Percentiles rank a stretch among this genome's conserved stretches.
Conservation (phyloP, 2,888 invertebrate genomes). For the Gnatocerus cornutus region DNA sequence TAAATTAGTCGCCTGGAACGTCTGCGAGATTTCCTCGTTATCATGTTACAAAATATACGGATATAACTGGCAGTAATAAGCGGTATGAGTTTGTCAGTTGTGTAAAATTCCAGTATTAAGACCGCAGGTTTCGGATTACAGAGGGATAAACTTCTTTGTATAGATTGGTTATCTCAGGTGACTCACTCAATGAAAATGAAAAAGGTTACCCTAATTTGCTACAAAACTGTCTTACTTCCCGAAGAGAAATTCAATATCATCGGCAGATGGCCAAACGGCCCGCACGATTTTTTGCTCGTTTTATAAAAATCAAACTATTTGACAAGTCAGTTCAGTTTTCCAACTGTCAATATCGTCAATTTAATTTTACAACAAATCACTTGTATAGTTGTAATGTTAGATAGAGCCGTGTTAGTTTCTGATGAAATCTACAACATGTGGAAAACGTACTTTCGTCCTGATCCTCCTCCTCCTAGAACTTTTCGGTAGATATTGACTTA, state of each 20-base stretch:
- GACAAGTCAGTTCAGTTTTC: neutral
- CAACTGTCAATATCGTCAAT: neutral
- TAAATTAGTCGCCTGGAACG: slow-evolving; percentile 1
- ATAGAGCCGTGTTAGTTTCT: neutral
- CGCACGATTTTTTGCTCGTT: neutral
- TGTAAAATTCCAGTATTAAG: slow-evolving; percentile 50
- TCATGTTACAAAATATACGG: slow-evolving; percentile 50
- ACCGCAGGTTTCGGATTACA: slow-evolving; percentile 53
- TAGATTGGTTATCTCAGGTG: slow-evolving; percentile 48
- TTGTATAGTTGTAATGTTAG: neutral
- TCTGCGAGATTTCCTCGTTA: slow-evolving; percentile 38
- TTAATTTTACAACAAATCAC: neutral
- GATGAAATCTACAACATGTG: neutral
- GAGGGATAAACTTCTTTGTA: slow-evolving; percentile 50
- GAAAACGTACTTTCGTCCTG: neutral
- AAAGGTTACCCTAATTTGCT: slow-evolving; percentile 45
- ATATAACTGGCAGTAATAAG: slow-evolving; percentile 46
- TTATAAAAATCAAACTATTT: neutral
- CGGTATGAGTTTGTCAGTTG: slow-evolving; percentile 45
- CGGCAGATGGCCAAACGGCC: slow-evolving; percentile 34
- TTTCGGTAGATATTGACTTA: no score
- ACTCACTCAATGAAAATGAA: slow-evolving; percentile 40
- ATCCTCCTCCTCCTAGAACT: no score
- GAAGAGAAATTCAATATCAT: slow-evolving; percentile 30
- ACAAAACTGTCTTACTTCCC: slow-evolving; percentile 46